Evolutionary conservation across 2,888 invertebrate species (phyloP), one percentile per base, ranked within the genome.

Genomic region (Phrixothrix hirtus): DNA sequence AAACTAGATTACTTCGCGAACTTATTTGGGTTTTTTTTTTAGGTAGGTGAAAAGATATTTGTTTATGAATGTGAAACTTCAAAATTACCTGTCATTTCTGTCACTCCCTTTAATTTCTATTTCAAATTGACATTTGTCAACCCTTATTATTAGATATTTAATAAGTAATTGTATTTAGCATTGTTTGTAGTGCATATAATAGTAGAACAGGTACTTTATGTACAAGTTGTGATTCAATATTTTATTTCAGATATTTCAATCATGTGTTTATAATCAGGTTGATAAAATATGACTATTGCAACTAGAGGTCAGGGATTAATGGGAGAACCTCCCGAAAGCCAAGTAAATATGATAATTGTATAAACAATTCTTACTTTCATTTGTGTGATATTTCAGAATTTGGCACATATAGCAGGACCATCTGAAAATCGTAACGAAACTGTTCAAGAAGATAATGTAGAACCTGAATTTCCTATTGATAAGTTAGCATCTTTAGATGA

Each of bases 401-500:
- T 58, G 21, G 35, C 12, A 11, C 37, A 66, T 11, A 58, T 61
- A 57, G 58, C 70, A 31, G 70, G 68, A 25, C 63, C 69, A 16
- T 65, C 70, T 14, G 65, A 62, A 44, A 65, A 64, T 53, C 47
- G 64, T 53, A 58, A 55, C 44, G 66, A 69, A 45, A 68, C 68
- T 46, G 26, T 63, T 25, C 66, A 68, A 57, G 73, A 77, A 56
- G 78, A 79, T 50, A 72, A 71, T 38, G 63, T 66, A n/a, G 83
- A 83, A 65, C 83, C 83, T 10, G 83, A 84, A 60, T 97, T 96
- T 82, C 96, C 96, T 57, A 83, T 88, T 70, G 85, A 86, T 38
- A 93, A 95, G 77, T 79, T 97, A 73, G 86, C 87, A 63, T 86
- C 89, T 65, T 80, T 97, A 66, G 95, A 96, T 78, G 95, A 95